Evolutionary conservation across 1,140 invertebrate species (phyloP).

Genomic region (Bemisia tabaci): DNA sequence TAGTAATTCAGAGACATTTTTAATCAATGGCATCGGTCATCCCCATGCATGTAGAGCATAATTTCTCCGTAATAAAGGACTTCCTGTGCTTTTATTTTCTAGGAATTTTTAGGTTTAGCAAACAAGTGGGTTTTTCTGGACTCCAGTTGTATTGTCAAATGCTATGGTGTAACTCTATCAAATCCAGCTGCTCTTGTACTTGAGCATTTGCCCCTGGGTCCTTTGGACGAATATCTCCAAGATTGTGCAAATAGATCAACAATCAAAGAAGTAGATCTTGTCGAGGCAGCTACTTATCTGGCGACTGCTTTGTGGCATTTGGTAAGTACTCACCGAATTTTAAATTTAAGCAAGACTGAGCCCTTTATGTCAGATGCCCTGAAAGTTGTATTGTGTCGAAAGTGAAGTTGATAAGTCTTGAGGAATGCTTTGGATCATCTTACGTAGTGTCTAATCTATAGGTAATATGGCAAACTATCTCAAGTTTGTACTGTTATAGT

Average conservation of each 20-base stretch:
- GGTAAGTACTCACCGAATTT: conserved; percentile 31
- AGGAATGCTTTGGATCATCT: no score
- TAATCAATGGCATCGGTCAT: no score
- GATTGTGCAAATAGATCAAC: conserved; percentile 31
- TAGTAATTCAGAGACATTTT: no score
- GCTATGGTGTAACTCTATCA: conserved; percentile 60
- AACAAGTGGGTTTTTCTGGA: conserved; percentile 60
- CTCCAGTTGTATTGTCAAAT: conserved; percentile 50
- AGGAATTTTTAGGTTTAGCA: conserved; percentile 62
- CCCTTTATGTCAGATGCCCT: no score
- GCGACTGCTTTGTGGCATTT: conserved; percentile 68
- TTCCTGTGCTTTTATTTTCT: no score
- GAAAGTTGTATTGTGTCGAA: no score
- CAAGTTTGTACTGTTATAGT: no score
- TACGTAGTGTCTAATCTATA: no score
- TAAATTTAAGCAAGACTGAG: neutral
- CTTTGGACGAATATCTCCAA: conserved; percentile 57
- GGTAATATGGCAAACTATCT: no score
- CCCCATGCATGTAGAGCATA: no score
- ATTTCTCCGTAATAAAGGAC: no score
- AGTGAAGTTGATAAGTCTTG: no score
- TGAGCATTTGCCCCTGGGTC: conserved; percentile 62
- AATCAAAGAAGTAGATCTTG: conserved; percentile 52
- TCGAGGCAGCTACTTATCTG: conserved; percentile 59
- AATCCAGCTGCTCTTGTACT: conserved; percentile 62